phyloP scores from a whole-genome alignment of 2,888 invertebrate genomes.

The Dendrolimus houi region DNA sequence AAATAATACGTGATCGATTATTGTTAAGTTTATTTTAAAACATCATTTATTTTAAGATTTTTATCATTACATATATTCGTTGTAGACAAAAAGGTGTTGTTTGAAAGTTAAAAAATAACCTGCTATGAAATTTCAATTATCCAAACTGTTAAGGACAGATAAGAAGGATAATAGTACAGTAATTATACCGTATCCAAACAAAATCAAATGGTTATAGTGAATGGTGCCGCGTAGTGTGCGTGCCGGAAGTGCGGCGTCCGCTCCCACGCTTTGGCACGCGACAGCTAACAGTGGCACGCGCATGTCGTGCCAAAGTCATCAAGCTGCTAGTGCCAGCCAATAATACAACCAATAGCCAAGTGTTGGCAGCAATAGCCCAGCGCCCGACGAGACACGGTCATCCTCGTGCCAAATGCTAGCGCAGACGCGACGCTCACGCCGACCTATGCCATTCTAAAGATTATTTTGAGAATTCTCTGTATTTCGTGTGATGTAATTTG shows the following conservation, averaged over 20 bases:
- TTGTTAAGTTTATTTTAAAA: no score
- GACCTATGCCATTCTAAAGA: conserved; percentile 18
- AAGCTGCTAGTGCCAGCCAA: conserved; percentile 1
- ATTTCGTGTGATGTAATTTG: conserved; percentile 12
- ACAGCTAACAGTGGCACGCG: conserved; percentile 15
- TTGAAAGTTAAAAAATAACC: no score
- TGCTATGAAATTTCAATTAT: no score
- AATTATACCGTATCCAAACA: not conserved
- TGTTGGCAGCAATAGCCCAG: not conserved
- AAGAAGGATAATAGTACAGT: not conserved
- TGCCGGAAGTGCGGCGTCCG: conserved; percentile 55
- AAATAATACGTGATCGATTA: no score
- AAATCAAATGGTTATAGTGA: not conserved
- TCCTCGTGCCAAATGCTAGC: not conserved
- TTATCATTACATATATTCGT: no score
- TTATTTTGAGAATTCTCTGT: conserved; percentile 28
- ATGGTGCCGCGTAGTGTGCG: conserved; percentile 21
- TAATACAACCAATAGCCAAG: not conserved
- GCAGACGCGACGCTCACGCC: conserved; percentile 7
- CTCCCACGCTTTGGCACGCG: conserved; percentile 68
- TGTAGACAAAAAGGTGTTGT: no score
- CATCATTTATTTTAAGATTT: no score
- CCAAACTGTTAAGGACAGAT: not conserved
- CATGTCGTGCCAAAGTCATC: conserved; percentile 9
- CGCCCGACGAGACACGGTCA: not conserved